A percentile compares a stretch with the other conserved stretches of the same genome.
These are phyloP conservation scores for Sussaba pulchella DNA, from an alignment of 2,888 invertebrate species.

Conservation along the genomic window DNA sequence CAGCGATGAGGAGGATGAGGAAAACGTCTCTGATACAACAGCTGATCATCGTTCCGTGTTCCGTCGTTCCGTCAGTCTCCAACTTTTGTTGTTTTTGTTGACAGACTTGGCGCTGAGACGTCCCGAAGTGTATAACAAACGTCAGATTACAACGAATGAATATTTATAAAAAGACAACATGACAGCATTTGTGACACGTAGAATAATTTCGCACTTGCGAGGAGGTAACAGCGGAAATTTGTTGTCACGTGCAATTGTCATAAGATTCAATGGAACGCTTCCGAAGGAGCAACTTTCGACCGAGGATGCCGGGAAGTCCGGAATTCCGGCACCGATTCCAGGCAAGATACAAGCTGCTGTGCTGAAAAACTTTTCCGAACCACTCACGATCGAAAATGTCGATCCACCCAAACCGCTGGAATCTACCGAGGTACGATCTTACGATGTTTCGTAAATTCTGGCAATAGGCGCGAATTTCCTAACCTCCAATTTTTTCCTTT, in stretches of 20 bases:
- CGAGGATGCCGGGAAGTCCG: constrained; percentile 59
- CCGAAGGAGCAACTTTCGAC: constrained; percentile 54
- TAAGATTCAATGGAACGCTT: constrained; percentile 60
- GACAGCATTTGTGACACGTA: constrained; percentile 54
- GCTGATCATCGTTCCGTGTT: constrained; percentile 42
- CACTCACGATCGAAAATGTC: constrained; percentile 85
- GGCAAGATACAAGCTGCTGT: constrained; percentile 84
- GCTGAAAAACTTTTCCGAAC: constrained; percentile 84
- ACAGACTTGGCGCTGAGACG: constrained; percentile 2
- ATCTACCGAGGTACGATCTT: constrained; percentile 83
- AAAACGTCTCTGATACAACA: no score
- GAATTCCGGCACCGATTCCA: constrained; percentile 68
- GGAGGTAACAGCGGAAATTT: constrained; percentile 51
- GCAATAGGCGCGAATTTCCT: neutral
- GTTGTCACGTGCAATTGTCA: constrained; percentile 31
- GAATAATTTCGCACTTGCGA: constrained; percentile 56
- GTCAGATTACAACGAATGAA: neutral
- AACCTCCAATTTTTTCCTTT: constrained; percentile 16
- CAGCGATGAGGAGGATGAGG: no score
- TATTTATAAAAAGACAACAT: constrained; percentile 16
- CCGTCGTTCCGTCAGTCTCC: constrained; percentile 1
- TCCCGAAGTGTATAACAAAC: neutral
- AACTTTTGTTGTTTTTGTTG: neutral
- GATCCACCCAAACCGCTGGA: constrained; percentile 83
- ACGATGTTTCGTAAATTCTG: neutral